These are phyloP conservation scores for Geothlypis trichas DNA, from an alignment of 2,113 vertebrate species.

Conservation along the genomic window DNA sequence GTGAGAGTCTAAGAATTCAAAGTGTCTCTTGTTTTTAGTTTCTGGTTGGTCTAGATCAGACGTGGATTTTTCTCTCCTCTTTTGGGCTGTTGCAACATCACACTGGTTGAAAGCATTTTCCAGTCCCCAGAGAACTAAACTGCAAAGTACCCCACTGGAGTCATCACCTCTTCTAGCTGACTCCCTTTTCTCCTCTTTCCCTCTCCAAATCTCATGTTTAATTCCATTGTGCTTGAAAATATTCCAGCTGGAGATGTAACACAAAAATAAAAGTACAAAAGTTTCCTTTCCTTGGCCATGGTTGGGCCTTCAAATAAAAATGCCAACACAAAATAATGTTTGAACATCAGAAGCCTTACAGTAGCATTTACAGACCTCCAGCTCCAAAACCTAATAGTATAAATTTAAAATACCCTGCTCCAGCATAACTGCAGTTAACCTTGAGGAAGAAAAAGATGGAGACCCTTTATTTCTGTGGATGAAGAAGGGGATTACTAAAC, in stretches of 20 bases:
- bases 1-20: constrained; percentile 75
- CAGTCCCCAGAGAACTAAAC: constrained; percentile 30
- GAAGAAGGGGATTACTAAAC: not conserved
- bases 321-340: constrained; percentile 1
- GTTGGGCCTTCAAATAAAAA: constrained; percentile 33
- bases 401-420: not conserved
- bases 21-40: constrained; percentile 74
- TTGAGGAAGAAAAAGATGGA: not conserved
- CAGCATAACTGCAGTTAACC: not conserved
- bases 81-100: constrained; percentile 64
- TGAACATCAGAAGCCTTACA: not conserved
- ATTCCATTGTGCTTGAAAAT: constrained; percentile 34
- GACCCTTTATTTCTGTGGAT: not conserved
- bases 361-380: not conserved
- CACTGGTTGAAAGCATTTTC: constrained; percentile 59
- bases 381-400: not conserved
- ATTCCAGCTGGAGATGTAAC: constrained; percentile 12
- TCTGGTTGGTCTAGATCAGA: constrained; percentile 73
- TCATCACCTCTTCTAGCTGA: not conserved
- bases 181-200: not conserved
- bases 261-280: constrained; percentile 7
- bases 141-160: constrained; percentile 7
- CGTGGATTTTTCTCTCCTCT: constrained; percentile 65
- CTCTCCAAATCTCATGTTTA: not conserved
- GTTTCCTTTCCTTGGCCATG: constrained; percentile 22